Evolutionary conservation across 2,888 invertebrate genomes (phyloP).

Genomic region (Tinea semifulvella): DNA sequence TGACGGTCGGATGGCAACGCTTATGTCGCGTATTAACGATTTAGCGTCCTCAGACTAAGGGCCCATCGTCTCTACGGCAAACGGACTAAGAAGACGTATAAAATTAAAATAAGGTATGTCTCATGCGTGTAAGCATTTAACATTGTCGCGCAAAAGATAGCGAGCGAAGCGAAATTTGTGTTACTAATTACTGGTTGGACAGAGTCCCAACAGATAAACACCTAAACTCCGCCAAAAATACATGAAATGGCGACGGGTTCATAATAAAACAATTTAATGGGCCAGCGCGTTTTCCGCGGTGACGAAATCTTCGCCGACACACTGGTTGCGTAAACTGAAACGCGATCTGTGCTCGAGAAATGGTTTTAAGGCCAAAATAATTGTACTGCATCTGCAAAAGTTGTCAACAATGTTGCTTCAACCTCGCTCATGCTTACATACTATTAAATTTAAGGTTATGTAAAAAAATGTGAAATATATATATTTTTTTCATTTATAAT

Average conservation of each 20-base stretch:
- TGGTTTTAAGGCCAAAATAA: slow-evolving; percentile 51
- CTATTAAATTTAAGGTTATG: too few species aligned
- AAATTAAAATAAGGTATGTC: slow-evolving; percentile 1
- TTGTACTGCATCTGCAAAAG: slow-evolving; percentile 33
- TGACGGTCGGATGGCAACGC: too few species aligned
- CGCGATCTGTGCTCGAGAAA: slow-evolving; percentile 58
- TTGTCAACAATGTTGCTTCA: slow-evolving; percentile 9
- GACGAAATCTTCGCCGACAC: slow-evolving; percentile 63
- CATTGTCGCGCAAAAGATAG: background rate
- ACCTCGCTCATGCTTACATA: too few species aligned
- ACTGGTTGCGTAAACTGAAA: slow-evolving; percentile 58
- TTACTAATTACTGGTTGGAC: slow-evolving; percentile 63
- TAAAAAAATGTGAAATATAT: too few species aligned
- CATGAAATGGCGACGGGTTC: slow-evolving; percentile 64
- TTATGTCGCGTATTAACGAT: too few species aligned
- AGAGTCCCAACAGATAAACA: slow-evolving; percentile 64
- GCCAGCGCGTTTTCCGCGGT: slow-evolving; percentile 66
- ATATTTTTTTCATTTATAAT: too few species aligned
- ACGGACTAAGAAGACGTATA: too few species aligned
- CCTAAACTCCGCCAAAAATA: slow-evolving; percentile 65
- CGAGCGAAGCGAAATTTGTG: slow-evolving; percentile 3
- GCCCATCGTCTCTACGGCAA: too few species aligned
- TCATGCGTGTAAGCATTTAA: slow-evolving; percentile 7
- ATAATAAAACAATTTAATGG: slow-evolving; percentile 68
- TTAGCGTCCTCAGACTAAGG: too few species aligned